Evolutionary conservation across 2,888 invertebrate genomes (phyloP).

Genomic region (Luperina testacea): DNA sequence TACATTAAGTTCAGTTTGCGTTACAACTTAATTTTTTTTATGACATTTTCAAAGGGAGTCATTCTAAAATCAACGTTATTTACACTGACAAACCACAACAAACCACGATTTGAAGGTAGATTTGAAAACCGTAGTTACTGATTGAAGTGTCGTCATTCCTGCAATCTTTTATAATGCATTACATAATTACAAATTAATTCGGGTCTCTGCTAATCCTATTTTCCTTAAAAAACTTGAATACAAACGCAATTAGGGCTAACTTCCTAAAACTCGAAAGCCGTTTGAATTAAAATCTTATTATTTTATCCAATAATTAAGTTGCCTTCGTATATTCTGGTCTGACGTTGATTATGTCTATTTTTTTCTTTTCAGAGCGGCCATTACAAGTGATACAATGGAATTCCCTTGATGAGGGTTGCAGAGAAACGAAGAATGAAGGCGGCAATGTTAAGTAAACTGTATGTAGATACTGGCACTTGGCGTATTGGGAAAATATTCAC

Average conservation of each 20-base stretch:
- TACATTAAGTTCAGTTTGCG: neutral
- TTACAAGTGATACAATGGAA: slow-evolving; percentile 83
- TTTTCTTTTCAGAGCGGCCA: slow-evolving; percentile 76
- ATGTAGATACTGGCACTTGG: neutral
- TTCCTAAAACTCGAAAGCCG: slow-evolving; percentile 45
- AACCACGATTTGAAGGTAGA: neutral
- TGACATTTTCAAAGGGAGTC: neutral
- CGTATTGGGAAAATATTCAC: neutral
- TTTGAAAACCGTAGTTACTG: too few relatives aligned
- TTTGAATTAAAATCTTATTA: slow-evolving; percentile 67
- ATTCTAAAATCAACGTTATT: neutral
- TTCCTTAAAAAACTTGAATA: slow-evolving; percentile 22
- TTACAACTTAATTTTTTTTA: too few relatives aligned
- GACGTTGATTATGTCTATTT: slow-evolving; percentile 76
- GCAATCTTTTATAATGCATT: slow-evolving; percentile 15
- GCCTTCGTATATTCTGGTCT: slow-evolving; percentile 65
- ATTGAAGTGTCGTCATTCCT: neutral
- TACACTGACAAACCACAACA: too few relatives aligned
- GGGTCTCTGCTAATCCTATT: slow-evolving; percentile 25
- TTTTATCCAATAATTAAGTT: slow-evolving; percentile 69
- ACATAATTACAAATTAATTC: slow-evolving; percentile 35
- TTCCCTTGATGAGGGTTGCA: slow-evolving; percentile 82
- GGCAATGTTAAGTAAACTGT: slow-evolving; percentile 57
- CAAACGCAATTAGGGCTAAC: slow-evolving; percentile 53
- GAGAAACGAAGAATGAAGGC: slow-evolving; percentile 66